Evolutionary conservation across 2,888 invertebrate genomes (phyloP), one percentile per base, ranked within the genome.

Genomic region (Lithophane socia): DNA sequence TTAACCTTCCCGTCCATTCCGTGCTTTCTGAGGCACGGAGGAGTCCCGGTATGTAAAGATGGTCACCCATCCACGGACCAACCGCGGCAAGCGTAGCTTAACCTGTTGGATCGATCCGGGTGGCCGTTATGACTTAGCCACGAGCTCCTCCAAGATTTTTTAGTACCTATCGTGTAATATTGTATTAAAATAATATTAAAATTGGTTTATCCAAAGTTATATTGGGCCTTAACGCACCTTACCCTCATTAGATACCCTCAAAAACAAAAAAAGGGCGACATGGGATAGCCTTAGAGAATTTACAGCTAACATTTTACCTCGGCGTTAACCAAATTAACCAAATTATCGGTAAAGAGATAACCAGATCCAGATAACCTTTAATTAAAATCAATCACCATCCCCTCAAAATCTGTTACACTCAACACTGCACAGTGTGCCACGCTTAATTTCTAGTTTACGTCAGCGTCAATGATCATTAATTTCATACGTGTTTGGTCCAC

Each of bases 391-490:
- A 49, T 56, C 42, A 67, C 0, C 13, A n/a, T 16, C 2, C 21
- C 3, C 4, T 52, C 21, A 24, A 58, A 65, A 77, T 63, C 47
- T 24, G 61, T 73, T 73, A 64, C 47, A 64, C 56, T 79, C 44
- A 56, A 13, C 60, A 37, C 49, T 54, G 24, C 56, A 63, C 72
- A 24, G 64, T 68, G 56, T 64, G 65, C 60, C 56, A 61, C 64
- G 52, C 49, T 77, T 83, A 77, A 84, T 79, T 79, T 73, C 74
- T 83, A 79, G 75, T 74, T 80, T 65, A 73, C 56, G 49, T 54
- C n/a, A 18, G 61, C 78, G 24, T 58, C 76, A 80, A 63, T 78
- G 83, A 82, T 87, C 86, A 85, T 89, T 88, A 88, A 90, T 90
- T 87, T 87, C 85, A 84, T 87, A 86, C 66, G 81, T 77, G 77